phyloP scores from a whole-genome alignment of 1,140 invertebrate genomes.

The Philopotamus ludificatus region DNA sequence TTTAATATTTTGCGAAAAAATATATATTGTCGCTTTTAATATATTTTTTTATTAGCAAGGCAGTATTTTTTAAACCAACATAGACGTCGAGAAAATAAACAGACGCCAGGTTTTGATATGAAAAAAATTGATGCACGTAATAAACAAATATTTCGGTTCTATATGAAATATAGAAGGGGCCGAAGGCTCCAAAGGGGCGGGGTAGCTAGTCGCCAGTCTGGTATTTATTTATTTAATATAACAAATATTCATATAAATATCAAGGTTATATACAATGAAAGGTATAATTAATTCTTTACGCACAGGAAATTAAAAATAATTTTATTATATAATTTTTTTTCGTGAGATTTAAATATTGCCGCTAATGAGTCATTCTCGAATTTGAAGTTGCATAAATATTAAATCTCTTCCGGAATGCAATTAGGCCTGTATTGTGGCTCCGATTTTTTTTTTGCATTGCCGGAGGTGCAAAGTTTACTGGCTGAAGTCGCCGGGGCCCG shows the following conservation, averaged over 20 bases:
- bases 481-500: background rate
- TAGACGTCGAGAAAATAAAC: slow-evolving; percentile 12
- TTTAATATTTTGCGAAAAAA: background rate
- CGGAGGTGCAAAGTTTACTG: background rate
- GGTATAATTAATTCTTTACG: too few species aligned
- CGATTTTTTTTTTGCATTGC: background rate
- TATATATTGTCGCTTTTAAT: background rate
- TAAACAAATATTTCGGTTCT: slow-evolving; percentile 17
- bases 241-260: too few species aligned
- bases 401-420: background rate
- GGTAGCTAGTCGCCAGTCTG: slow-evolving; percentile 8
- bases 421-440: background rate
- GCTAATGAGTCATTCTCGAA: background rate
- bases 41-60: background rate
- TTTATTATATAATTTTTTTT: too few species aligned
- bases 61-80: slow-evolving; percentile 11
- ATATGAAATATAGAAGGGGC: slow-evolving; percentile 16
- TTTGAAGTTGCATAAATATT: background rate
- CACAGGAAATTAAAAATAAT: too few species aligned
- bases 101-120: background rate
- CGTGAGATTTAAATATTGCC: too few species aligned
- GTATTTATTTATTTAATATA: slow-evolving; percentile 21
- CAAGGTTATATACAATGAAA: too few species aligned
- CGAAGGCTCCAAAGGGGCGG: background rate
- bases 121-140: slow-evolving; percentile 6